Evolutionary conservation across 2,113 vertebrate genomes (phyloP).

Genomic region (Saguinus imperator): DNA sequence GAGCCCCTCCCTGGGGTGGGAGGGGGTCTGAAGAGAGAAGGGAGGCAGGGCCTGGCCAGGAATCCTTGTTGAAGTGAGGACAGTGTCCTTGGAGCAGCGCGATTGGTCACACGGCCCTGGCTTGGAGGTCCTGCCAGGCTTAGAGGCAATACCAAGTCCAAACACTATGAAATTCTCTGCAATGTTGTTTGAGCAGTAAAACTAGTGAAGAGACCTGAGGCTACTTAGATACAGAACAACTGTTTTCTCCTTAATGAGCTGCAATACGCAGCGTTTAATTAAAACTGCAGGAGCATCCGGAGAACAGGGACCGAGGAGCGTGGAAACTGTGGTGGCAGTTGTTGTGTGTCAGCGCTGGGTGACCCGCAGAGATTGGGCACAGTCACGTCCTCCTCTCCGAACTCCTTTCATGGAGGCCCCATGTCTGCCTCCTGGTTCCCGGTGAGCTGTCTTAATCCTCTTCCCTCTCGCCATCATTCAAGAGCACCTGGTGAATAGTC

Average conservation of each 20-base stretch:
- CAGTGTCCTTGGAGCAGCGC: accelerated
- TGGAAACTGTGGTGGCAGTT: neutral
- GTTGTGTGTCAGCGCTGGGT: neutral
- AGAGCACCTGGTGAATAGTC: no score
- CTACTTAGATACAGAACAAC: constrained; percentile 57
- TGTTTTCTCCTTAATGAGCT: constrained; percentile 45
- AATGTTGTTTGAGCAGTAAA: constrained; percentile 42
- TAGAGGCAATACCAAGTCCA: neutral
- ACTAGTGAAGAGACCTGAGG: constrained; percentile 60
- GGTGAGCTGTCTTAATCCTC: accelerated
- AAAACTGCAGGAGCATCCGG: constrained; percentile 8
- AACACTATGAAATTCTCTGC: constrained; percentile 22
- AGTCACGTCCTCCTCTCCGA: neutral
- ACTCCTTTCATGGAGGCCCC: neutral
- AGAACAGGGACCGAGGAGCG: accelerated
- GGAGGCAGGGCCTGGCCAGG: no score
- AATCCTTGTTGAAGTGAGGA: neutral
- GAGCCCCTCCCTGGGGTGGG: neutral
- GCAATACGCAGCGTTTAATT: constrained; percentile 37
- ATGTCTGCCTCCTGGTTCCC: accelerated
- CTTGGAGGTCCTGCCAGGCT: neutral
- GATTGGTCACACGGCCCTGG: neutral
- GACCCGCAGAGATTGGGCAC: accelerated
- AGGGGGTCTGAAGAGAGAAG: neutral
- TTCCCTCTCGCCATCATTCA: accelerated